Base-by-base conservation (phyloP, 2,888 invertebrate genomes). In the Troides oblongomaculatus region DNA sequence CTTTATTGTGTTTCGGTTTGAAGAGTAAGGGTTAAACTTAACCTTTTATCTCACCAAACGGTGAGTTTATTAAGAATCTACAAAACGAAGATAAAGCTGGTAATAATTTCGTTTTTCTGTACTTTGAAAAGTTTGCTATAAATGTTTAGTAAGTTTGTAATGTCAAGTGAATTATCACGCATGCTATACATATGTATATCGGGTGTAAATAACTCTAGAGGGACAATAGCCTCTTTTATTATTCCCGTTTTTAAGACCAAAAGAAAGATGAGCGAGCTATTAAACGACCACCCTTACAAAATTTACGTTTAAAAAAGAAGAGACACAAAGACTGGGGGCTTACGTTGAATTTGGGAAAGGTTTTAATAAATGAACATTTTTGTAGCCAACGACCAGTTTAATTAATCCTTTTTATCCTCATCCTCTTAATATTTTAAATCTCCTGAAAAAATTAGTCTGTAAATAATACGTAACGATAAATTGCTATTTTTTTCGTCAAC, bases 331-430 rank as follows among this genome's bases (percentile, higher is more conserved):
- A 79, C 77, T 68, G 72, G 56, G 53, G 72, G 80, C 80, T 84
- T 79, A 82, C 75, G 78, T 78, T 58, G 79, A 81, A 82, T 86
- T 87, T 86, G 85, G 86, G 78, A 78, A 84, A 84, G 87, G 85
- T 85, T 78, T 75, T 79, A 72, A 74, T 84, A 82, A 69, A 87
- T 84, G 81, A 83, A 82, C 83, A 83, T 84, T 86, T 84, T 84
- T 84, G 84, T 82, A 84, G 82, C 83, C 77, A 80, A 81, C 79
- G 78, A 78, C 78, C 77, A 77, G 74, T 79, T 78, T 82, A 82
- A 84, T 82, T 80, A 71, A 74, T 73, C 61, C 71, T 72, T 72
- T 72, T 70, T 72, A 50, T 50, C 50, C 50, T 50, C 5, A 14
- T 18, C 14, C 50, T 14, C 50, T 50, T 50, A 50, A 50, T 50